Percentiles rank a stretch among this genome's conserved stretches.
Evolutionary conservation across 2,113 vertebrate genomes (phyloP).

Genomic region (Datnioides undecimradiatus): DNA sequence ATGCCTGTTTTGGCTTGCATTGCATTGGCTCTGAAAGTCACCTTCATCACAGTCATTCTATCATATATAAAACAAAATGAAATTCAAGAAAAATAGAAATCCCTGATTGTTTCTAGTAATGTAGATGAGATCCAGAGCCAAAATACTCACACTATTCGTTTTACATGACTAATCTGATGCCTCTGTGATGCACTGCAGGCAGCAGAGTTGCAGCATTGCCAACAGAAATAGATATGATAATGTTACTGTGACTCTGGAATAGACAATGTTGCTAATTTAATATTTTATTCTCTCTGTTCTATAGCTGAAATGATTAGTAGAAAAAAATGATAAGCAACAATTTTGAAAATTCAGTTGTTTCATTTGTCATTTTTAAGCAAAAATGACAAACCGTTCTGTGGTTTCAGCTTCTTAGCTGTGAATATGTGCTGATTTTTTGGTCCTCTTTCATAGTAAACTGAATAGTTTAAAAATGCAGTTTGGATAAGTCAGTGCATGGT

Average conservation of each 20-base stretch:
- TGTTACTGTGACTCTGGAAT: not conserved
- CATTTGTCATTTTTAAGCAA: not conserved
- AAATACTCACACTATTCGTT: not conserved
- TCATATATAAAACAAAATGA: constrained; percentile 5
- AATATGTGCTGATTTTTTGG: not conserved
- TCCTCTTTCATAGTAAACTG: not conserved
- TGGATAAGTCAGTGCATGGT: not conserved
- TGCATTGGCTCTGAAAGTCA: too few relatives aligned
- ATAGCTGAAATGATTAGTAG: not conserved
- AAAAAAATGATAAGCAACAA: not conserved
- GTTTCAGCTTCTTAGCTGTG: not conserved
- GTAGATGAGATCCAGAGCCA: not conserved
- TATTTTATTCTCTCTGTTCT: not conserved
- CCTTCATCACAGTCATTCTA: too few relatives aligned
- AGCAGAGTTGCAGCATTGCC: not conserved
- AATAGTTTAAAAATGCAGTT: too few relatives aligned
- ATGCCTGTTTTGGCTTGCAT: too few relatives aligned
- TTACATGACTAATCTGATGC: not conserved
- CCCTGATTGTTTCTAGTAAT: too few relatives aligned
- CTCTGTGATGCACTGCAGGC: constrained; percentile 7
- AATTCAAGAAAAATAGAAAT: not conserved
- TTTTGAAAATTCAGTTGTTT: too few relatives aligned
- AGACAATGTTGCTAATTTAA: not conserved
- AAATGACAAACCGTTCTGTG: too few relatives aligned
- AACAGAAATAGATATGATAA: not conserved